Evolutionary conservation across 2,113 vertebrate genomes (phyloP).

Genomic region (Dicrurus megarhynchus): DNA sequence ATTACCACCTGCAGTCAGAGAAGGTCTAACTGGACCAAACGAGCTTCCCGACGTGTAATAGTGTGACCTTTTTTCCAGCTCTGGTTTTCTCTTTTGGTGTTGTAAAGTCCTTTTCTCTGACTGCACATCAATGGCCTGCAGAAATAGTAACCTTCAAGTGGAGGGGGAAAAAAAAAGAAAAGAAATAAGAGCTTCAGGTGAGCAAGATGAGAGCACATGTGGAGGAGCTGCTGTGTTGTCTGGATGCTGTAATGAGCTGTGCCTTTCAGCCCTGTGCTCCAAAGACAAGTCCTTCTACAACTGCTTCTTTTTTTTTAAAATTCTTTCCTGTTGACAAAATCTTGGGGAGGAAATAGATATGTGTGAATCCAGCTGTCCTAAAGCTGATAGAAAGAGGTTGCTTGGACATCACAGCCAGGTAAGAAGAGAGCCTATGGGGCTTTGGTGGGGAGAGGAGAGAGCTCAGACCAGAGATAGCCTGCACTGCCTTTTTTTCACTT

Average conservation of each 20-base stretch:
- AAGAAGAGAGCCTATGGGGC: background rate
- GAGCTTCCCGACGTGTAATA: background rate
- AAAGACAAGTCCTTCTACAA: background rate
- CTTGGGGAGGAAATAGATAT: background rate
- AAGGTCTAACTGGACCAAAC: background rate
- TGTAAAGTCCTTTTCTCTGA: background rate
- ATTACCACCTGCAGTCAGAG: background rate
- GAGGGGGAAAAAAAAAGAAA: background rate
- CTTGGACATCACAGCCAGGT: background rate
- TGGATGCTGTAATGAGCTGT: background rate
- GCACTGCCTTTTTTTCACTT: background rate
- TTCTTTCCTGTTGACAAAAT: background rate
- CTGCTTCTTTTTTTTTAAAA: accelerated
- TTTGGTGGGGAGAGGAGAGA: background rate
- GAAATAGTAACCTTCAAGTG: background rate
- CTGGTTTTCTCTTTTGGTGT: background rate
- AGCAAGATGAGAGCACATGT: background rate
- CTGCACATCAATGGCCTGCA: background rate
- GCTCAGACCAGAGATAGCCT: background rate
- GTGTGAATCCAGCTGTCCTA: background rate
- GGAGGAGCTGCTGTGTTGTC: background rate
- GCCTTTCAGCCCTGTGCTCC: background rate
- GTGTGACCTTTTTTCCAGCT: background rate
- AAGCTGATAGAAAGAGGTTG: background rate
- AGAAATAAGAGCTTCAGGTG: background rate